Evolutionary conservation across 1,140 invertebrate genomes (phyloP), one percentile per base, ranked within the genome.

Genomic region (Wiebesia pumilae): DNA sequence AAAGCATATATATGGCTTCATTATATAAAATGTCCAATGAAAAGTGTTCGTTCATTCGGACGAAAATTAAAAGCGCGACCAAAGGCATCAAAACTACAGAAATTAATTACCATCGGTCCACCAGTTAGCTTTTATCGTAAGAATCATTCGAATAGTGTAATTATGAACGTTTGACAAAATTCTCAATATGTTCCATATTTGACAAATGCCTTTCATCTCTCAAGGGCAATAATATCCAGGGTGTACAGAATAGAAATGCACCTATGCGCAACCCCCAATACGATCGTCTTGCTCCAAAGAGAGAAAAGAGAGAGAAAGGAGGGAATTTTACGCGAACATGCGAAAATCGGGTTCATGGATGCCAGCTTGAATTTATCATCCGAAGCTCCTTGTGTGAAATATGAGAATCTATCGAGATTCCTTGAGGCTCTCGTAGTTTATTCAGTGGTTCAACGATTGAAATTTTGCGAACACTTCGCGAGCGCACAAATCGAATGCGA

Each of bases 361-460:
- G 79, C 65, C 69, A 30, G 6, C 69, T 47, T 77, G 51, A 84
- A 84, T 84, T 84, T 84, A 78, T 84, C 83, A 84, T 84, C 71
- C 35, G 24, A 14, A 27, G 40, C 16, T 67, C 65, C 67, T 38
- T 51, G n/a, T n/a, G 73, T 35, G 38, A 75, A 83, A 83, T 84
- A 78, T 84, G 83, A 77, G 73, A 78, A 84, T 84, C 83, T 58
- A 78, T 84, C 51, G 83, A 47, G 58, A 43, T 65, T 67, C 40
- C 38, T 30, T 10, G 80, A 77, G 71, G 73, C 43, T 35, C 24
- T 27, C 33, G 35, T 77, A 78, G 71, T 84, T 84, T 84, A 77
- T 84, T 84, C 83, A 84, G 54, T 38, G 83, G 43, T 54, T 3
- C 51, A 16, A 40, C 73, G 83, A 77, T 78, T 84, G 81, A 83